phyloP scores from a whole-genome alignment of 2,797 vertebrate genomes.

The Naso thynnoides region DNA sequence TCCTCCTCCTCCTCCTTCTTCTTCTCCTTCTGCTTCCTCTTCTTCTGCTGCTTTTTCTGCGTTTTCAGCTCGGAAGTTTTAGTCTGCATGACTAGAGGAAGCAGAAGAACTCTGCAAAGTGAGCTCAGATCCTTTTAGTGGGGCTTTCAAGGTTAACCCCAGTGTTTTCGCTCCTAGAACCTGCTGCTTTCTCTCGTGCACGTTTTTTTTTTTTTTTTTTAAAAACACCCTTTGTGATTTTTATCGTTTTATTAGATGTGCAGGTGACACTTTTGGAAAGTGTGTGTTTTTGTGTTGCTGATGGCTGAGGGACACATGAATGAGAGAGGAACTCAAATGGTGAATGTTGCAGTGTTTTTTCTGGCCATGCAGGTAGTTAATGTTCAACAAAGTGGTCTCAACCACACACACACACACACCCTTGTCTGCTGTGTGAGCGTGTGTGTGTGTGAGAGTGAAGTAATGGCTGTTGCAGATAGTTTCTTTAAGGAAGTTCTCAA shows the following conservation, averaged over 20 bases:
- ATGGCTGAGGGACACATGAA: constrained; percentile 61
- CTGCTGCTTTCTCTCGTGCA: constrained; percentile 34
- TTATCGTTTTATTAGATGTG: constrained; percentile 7
- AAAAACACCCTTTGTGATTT: not conserved
- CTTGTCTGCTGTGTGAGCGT: not conserved
- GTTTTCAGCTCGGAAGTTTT: constrained; percentile 64
- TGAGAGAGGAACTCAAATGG: constrained; percentile 74
- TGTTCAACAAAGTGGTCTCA: constrained; percentile 79
- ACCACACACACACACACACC: constrained; percentile 32
- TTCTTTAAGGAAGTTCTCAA: constrained; percentile 76
- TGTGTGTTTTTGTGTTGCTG: constrained; percentile 27
- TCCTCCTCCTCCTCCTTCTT: constrained; percentile 35
- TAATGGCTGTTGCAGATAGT: constrained; percentile 48
- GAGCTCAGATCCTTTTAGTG: constrained; percentile 46
- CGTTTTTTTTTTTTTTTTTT: not conserved
- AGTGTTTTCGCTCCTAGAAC: constrained; percentile 17
- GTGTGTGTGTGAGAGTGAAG: constrained; percentile 36
- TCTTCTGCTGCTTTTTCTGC: constrained; percentile 30
- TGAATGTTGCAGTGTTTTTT: constrained; percentile 70
- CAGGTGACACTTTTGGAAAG: constrained; percentile 37
- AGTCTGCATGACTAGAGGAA: constrained; percentile 50
- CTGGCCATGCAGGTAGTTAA: constrained; percentile 73
- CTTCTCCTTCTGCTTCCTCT: constrained; percentile 33
- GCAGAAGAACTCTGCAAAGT: constrained; percentile 72
- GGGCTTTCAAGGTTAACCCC: constrained; percentile 66